A percentile compares a stretch with the other conserved stretches of the same genome.
These are phyloP conservation scores for Gymnothorax reevesii DNA, from an alignment of 2,797 vertebrate species.

Conservation along the genomic window DNA sequence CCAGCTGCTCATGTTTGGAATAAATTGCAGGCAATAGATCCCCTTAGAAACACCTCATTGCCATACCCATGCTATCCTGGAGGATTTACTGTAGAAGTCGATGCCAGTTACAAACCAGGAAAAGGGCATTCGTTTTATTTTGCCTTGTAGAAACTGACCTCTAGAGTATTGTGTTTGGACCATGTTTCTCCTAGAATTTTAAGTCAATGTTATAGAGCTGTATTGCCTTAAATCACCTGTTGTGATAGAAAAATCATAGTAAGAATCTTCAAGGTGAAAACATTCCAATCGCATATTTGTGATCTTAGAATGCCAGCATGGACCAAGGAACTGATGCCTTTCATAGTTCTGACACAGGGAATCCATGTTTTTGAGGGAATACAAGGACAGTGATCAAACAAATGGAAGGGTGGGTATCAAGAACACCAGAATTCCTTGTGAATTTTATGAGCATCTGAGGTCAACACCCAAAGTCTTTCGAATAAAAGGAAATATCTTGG, in stretches of 20 bases:
- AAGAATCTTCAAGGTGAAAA: too few species aligned
- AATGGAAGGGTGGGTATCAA: not conserved
- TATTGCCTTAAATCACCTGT: too few species aligned
- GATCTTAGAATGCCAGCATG: too few species aligned
- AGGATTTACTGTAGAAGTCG: not conserved
- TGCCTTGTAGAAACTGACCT: not conserved
- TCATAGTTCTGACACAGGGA: not conserved
- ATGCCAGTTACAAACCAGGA: not conserved
- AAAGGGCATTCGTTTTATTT: not conserved
- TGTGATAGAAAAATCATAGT: too few species aligned
- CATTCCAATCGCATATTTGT: too few species aligned
- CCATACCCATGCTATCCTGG: not conserved
- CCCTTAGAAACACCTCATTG: not conserved
- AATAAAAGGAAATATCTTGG: not conserved
- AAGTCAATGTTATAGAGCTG: too few species aligned
- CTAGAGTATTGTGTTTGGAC: too few species aligned
- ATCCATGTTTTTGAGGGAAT: not conserved
- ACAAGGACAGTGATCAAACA: not conserved
- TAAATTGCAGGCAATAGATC: not conserved
- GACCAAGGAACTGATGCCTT: not conserved
- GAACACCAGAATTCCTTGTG: not conserved
- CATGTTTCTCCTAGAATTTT: too few species aligned
- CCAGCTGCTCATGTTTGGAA: not conserved
- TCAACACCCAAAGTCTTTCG: not conserved
- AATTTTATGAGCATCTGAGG: too few species aligned